phyloP scores from a whole-genome alignment of 1,140 invertebrate genomes.

The Drosophila sulfurigaster region DNA sequence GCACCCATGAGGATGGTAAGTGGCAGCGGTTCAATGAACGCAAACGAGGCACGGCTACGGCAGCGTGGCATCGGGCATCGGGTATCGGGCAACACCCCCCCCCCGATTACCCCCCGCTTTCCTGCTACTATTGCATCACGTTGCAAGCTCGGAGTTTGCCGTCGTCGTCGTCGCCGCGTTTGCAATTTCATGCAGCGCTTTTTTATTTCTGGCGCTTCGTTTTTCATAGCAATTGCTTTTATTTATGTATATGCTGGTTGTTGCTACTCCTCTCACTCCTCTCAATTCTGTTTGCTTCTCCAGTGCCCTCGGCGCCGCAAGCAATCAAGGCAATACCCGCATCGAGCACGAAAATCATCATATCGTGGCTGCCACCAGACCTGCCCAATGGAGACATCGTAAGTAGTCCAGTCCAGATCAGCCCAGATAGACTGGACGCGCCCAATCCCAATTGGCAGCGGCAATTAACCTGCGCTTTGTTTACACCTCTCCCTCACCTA shows the following conservation, averaged over 20 bases:
- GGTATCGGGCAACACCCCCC: background rate
- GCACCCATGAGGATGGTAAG: constrained; percentile 96
- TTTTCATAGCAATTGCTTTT: constrained; percentile 59
- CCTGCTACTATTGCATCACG: background rate
- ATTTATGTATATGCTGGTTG: constrained; percentile 60
- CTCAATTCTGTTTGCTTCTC: constrained; percentile 8
- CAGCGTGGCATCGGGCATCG: background rate
- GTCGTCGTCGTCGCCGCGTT: constrained; percentile 53
- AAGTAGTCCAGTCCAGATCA: constrained; percentile 39
- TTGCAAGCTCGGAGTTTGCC: background rate
- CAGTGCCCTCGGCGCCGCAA: constrained; percentile 93
- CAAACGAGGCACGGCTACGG: constrained; percentile 65
- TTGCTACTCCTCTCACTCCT: constrained; percentile 32
- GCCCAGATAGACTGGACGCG: background rate
- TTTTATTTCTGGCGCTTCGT: constrained; percentile 39
- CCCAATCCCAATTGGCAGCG: constrained; percentile 19
- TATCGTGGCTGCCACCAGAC: constrained; percentile 93
- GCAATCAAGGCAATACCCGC: constrained; percentile 95
- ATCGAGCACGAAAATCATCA: constrained; percentile 92
- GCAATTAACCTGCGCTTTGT: constrained; percentile 37
- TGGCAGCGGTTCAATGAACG: constrained; percentile 78
- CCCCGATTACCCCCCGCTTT: background rate
- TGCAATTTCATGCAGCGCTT: constrained; percentile 61
- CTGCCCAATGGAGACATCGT: constrained; percentile 91
- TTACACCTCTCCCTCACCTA: background rate